Evolutionary conservation across 2,888 invertebrate species (phyloP).

Genomic region (Drosophila paracracens): DNA sequence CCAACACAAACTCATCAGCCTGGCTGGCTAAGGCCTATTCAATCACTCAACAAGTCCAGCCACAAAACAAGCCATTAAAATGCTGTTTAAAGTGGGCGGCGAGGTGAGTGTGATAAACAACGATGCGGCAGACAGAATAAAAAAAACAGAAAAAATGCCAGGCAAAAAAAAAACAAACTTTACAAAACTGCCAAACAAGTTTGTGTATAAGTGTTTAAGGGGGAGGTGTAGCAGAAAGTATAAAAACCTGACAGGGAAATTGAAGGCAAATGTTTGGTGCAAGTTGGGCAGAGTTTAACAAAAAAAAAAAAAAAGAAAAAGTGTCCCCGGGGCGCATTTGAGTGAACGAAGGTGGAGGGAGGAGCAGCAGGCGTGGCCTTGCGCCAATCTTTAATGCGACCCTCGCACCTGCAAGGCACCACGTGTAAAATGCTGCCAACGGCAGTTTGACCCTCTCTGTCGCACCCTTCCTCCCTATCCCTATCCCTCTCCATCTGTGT

Average conservation of each 20-base stretch:
- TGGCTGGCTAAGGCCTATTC: slow-evolving; percentile 41
- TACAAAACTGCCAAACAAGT: slow-evolving; percentile 57
- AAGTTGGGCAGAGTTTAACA: slow-evolving; percentile 55
- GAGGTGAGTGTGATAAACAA: slow-evolving; percentile 28
- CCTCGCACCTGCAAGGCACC: slow-evolving; percentile 58
- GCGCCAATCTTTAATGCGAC: slow-evolving; percentile 40
- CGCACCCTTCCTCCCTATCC: not conserved
- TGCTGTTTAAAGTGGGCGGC: slow-evolving; percentile 41
- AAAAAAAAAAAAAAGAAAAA: slow-evolving; percentile 33
- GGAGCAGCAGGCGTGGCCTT: slow-evolving; percentile 29
- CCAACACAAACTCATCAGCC: slow-evolving; percentile 25
- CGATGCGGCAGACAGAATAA: slow-evolving; percentile 27
- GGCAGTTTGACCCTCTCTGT: slow-evolving; percentile 51
- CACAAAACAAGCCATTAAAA: slow-evolving; percentile 76
- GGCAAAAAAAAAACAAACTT: slow-evolving; percentile 1
- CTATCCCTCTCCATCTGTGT: slow-evolving; percentile 7
- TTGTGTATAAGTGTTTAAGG: slow-evolving; percentile 8
- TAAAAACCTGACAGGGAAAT: slow-evolving; percentile 60
- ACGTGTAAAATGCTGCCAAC: slow-evolving; percentile 66
- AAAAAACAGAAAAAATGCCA: not conserved
- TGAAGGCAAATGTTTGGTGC: slow-evolving; percentile 76
- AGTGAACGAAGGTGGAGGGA: slow-evolving; percentile 15
- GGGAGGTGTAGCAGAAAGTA: slow-evolving; percentile 26
- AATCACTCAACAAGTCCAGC: slow-evolving; percentile 67
- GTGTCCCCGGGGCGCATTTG: slow-evolving; percentile 71